Conservation (phyloP, 1,140 invertebrate genomes). For the Heterodera schachtii region DNA sequence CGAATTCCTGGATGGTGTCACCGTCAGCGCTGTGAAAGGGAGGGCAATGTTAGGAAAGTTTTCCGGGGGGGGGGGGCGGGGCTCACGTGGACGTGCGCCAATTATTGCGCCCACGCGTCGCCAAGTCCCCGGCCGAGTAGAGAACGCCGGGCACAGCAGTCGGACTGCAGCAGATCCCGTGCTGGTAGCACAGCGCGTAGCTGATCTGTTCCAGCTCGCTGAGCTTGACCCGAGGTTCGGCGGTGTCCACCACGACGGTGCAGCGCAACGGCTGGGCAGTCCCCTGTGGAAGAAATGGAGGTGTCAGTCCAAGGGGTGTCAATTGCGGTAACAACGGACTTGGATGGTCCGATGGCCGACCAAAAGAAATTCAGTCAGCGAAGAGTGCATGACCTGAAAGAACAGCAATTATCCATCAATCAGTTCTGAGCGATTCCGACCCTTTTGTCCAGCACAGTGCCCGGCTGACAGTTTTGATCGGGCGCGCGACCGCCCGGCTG, state of each 20-base stretch:
- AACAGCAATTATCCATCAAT: no score
- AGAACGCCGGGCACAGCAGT: background rate
- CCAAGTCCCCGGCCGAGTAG: no score
- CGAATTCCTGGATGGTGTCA: no score
- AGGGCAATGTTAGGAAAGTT: background rate
- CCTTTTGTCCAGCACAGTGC: conserved; percentile 36
- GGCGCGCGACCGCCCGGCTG: conserved; percentile 10
- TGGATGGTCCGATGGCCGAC: conserved; percentile 38
- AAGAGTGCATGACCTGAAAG: conserved; percentile 30
- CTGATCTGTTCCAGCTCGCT: no score
- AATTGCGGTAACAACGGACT: background rate
- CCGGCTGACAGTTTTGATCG: conserved; percentile 38
- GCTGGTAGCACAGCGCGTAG: background rate
- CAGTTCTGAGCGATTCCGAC: no score
- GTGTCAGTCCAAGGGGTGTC: no score
- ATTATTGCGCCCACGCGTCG: no score
- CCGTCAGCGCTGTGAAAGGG: background rate
- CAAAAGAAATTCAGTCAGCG: conserved; percentile 35
- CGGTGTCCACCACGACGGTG: conserved; percentile 35
- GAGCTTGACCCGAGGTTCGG: background rate
- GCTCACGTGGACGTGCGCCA: background rate
- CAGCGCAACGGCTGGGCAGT: conserved; percentile 43
- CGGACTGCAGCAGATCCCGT: conserved; percentile 14
- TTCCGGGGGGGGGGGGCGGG: background rate
- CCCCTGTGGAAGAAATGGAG: conserved; percentile 20